A percentile compares a stretch with the other conserved stretches of the same genome.
Conservation (phyloP, 2,797 vertebrate genomes). For the Anisognathus igniventris region DNA sequence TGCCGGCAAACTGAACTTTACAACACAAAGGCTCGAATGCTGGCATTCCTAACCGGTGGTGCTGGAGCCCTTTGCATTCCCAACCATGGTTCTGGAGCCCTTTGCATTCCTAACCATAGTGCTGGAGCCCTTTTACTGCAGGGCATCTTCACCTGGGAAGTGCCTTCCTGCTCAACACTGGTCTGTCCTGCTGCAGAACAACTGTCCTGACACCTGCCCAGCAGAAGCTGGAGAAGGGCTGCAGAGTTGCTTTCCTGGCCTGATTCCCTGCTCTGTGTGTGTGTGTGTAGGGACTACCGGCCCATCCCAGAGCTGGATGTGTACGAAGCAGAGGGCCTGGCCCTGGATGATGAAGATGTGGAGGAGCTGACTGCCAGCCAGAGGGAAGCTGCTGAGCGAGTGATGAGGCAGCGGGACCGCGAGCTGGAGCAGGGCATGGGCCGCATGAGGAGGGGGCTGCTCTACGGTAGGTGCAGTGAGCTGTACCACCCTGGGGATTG, state of each 20-base stretch:
- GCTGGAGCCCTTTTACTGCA: background rate
- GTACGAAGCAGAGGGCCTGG: slow-evolving; percentile 90
- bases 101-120: background rate
- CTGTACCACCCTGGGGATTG: background rate
- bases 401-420: slow-evolving; percentile 87
- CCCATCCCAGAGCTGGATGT: slow-evolving; percentile 89
- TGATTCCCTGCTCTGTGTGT: background rate
- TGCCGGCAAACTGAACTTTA: background rate
- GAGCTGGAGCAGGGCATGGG: slow-evolving; percentile 81
- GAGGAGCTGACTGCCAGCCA: slow-evolving; percentile 79
- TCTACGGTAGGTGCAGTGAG: slow-evolving; percentile 79
- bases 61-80: background rate
- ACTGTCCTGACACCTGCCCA: background rate
- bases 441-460: slow-evolving; percentile 85
- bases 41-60: background rate
- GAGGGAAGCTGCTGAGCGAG: slow-evolving; percentile 87
- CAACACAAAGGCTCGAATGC: background rate
- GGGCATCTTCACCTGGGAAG: background rate
- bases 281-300: slow-evolving; percentile 86
- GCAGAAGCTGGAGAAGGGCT: background rate
- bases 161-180: accelerated
- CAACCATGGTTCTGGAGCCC: background rate
- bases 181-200: background rate
- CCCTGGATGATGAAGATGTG: slow-evolving; percentile 88
- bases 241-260: background rate